A percentile compares a stretch with the other conserved stretches of the same genome.
Conservation (phyloP, 2,113 vertebrate genomes). For the Pithys albifrons region DNA sequence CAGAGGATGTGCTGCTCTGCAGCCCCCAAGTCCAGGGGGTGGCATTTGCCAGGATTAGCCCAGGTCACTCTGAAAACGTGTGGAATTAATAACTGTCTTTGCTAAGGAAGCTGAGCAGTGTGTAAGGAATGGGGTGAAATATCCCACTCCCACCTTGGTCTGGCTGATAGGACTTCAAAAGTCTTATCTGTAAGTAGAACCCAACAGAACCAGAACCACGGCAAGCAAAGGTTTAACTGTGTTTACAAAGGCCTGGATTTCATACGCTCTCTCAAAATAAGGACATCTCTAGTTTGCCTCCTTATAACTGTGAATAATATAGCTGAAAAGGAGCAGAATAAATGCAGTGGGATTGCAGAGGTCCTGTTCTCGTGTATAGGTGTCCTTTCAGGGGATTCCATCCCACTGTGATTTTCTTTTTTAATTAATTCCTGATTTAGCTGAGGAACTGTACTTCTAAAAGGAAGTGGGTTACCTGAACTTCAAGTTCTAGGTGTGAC, state of each 20-base stretch:
- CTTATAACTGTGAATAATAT: neutral
- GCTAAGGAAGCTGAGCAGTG: neutral
- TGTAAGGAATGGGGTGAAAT: neutral
- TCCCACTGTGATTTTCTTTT: neutral
- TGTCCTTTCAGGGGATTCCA: neutral
- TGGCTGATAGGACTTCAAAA: neutral
- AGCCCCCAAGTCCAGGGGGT: neutral
- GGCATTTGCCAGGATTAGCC: neutral
- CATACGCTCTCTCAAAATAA: rapidly evolving
- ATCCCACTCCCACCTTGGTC: neutral
- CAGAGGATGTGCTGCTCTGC: neutral
- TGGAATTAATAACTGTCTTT: neutral
- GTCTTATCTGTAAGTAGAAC: neutral
- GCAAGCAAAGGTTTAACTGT: neutral
- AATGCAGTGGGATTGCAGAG: neutral
- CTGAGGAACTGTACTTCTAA: neutral
- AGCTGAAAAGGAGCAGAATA: neutral
- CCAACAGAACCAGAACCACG: neutral
- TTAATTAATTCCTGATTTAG: neutral
- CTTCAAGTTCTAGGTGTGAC: neutral
- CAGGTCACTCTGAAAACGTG: neutral
- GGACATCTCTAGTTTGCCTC: neutral
- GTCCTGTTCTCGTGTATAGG: neutral
- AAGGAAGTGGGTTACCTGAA: neutral
- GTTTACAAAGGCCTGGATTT: neutral